phyloP scores from a whole-genome alignment of 2,113 vertebrate species.

The Entelurus aequoreus region DNA sequence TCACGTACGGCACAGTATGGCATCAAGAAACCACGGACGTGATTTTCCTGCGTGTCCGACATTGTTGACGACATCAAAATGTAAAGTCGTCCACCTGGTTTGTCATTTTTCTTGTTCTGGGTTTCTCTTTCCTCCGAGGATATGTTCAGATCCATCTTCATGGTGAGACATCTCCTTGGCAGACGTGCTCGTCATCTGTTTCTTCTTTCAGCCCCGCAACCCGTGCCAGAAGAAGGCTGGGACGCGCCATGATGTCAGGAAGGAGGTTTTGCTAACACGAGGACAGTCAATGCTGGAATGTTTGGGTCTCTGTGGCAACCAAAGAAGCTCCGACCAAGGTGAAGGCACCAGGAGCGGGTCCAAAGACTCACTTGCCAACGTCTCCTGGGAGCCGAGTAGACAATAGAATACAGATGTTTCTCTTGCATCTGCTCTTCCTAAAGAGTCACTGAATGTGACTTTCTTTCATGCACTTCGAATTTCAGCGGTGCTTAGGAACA shows the following conservation, averaged over 20 bases:
- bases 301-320: conserved; percentile 18
- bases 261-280: conserved; percentile 23
- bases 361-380: not conserved
- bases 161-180: conserved; percentile 7
- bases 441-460: conserved; percentile 37
- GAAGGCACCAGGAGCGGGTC: not conserved
- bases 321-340: conserved; percentile 19
- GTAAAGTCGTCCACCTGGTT: not conserved
- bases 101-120: not conserved
- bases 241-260: conserved; percentile 17
- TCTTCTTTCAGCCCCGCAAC: conserved; percentile 20
- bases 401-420: conserved; percentile 35
- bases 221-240: conserved; percentile 34
- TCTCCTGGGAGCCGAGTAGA: conserved; percentile 1
- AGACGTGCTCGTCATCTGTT: conserved; percentile 34
- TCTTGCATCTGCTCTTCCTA: conserved; percentile 11
- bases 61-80: not conserved
- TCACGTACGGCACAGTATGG: not conserved
- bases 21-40: not conserved
- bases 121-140: not conserved
- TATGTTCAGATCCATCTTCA: not conserved
- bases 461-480: conserved; percentile 17
- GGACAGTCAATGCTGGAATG: conserved; percentile 12
- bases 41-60: not conserved
- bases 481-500: conserved; percentile 6